Evolutionary conservation across 2,888 invertebrate species (phyloP), one percentile per base, ranked within the genome.

Genomic region (Tachina grossa): DNA sequence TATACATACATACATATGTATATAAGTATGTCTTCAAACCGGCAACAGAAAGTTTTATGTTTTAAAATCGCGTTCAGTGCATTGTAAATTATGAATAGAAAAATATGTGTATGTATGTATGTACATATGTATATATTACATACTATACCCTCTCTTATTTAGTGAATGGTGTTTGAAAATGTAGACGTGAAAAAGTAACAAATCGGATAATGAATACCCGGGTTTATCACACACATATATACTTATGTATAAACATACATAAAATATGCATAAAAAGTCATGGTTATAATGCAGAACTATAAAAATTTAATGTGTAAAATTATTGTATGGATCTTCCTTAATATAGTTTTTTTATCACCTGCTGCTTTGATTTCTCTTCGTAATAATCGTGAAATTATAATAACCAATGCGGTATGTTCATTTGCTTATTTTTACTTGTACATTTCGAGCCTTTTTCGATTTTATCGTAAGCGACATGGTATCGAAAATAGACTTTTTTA

Each of bases 371-470:
- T 81, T 65, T 85, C 84, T 14, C 41, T 74, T 31, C 87, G 79
- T 43, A 88, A 90, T 65, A 88, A 89, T 74, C 91, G 92, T 80
- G 92, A 92, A 88, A 91, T 92, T 77, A 92, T 92, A 79, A 92
- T 92, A 85, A 92, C 92, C 45, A 92, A 92, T 88, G 92, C 92
- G 92, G 92, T 92, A 92, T 85, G 92, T 89, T 55, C 6, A 31
- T 71, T 8, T 63, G 14, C 22, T 59, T 57, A 19, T 9, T n/a
- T 31, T 45, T 31, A 31, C 5, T 31, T 31, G 31, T 31, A 31
- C 31, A 6, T 31, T 31, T 13, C 1, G n/a, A n/a, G n/a, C n/a
- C n/a, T n/a, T n/a, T n/a, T n/a, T n/a, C n/a, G n/a, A n/a, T n/a
- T n/a, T n/a, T n/a, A n/a, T n/a, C n/a, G n/a, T n/a, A n/a, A n/a